A percentile compares a stretch with the other conserved stretches of the same genome.
These are phyloP conservation scores for Crotalus helleri DNA, from an alignment of 2,113 vertebrate species.

Conservation along the genomic window DNA sequence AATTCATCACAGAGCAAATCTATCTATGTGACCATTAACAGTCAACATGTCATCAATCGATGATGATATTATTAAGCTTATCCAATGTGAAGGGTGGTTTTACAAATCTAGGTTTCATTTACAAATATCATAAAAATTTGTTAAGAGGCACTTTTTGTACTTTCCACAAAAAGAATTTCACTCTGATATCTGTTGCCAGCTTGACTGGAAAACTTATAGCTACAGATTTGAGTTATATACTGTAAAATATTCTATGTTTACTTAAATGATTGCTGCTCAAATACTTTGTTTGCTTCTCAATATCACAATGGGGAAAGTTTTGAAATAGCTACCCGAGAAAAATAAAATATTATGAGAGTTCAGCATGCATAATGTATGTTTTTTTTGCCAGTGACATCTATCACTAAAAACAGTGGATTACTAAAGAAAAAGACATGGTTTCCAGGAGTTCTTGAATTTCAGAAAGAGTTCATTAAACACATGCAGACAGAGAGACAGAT, in stretches of 20 bases:
- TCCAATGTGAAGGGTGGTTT: neutral
- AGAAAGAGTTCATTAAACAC: slow-evolving; percentile 27
- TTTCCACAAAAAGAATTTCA: slow-evolving; percentile 1
- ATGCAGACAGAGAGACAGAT: neutral
- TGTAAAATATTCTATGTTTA: slow-evolving; percentile 24
- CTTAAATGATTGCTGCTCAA: slow-evolving; percentile 42
- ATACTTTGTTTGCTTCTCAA: slow-evolving; percentile 33
- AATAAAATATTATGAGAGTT: slow-evolving; percentile 22
- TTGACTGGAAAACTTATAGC: slow-evolving; percentile 15
- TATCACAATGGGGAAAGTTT: slow-evolving; percentile 33
- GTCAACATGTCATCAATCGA: neutral
- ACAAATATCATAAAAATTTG: neutral
- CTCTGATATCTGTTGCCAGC: slow-evolving; percentile 27
- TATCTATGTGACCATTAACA: neutral
- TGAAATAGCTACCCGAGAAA: slow-evolving; percentile 1
- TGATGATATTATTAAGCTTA: neutral
- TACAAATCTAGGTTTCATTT: neutral
- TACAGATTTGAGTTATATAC: slow-evolving; percentile 12
- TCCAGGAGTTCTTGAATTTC: slow-evolving; percentile 10
- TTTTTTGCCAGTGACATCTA: slow-evolving; percentile 26
- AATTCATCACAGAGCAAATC: neutral
- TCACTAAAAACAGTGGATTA: slow-evolving; percentile 39
- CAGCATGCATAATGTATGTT: slow-evolving; percentile 16
- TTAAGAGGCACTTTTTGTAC: slow-evolving; percentile 5
- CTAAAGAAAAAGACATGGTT: slow-evolving; percentile 31